Evolutionary conservation across 2,113 vertebrate species (phyloP).

Genomic region (Oreotrochilus melanogaster): DNA sequence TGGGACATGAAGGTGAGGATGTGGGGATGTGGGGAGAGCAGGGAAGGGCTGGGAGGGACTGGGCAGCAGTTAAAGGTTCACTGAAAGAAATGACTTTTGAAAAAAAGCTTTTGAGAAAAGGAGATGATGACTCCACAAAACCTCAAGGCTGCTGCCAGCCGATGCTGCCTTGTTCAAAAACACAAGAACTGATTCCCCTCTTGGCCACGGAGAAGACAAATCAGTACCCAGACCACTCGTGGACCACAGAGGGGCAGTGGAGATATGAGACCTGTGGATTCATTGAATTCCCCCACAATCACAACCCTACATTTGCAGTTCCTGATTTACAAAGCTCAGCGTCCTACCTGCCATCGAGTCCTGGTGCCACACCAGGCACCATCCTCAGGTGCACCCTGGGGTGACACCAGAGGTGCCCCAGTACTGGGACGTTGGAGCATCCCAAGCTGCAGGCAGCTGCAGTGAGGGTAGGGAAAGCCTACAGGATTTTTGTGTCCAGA

Average conservation of each 20-base stretch:
- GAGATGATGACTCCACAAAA: background rate
- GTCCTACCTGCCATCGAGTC: background rate
- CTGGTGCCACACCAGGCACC: rapidly evolving
- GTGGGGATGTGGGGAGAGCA: background rate
- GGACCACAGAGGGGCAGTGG: background rate
- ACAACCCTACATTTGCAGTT: slow-evolving; percentile 35
- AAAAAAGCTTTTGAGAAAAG: slow-evolving; percentile 5
- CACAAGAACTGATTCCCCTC: background rate
- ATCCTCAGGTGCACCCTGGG: rapidly evolving
- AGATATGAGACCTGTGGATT: slow-evolving; percentile 46
- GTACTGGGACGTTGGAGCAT: rapidly evolving
- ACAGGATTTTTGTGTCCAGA: background rate
- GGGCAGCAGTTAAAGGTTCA: background rate
- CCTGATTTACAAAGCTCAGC: background rate
- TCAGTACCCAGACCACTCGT: background rate
- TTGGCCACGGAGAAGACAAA: slow-evolving; percentile 6
- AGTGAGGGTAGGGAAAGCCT: background rate
- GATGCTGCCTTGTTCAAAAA: slow-evolving; percentile 8
- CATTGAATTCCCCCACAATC: slow-evolving; percentile 30
- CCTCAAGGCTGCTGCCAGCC: background rate
- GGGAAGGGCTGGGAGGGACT: background rate
- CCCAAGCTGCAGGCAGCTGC: background rate
- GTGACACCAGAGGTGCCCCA: background rate
- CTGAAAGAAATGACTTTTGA: background rate
- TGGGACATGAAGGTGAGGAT: rapidly evolving